Evolutionary conservation across 1,140 invertebrate species (phyloP).

Genomic region (Euwallacea fornicatus): DNA sequence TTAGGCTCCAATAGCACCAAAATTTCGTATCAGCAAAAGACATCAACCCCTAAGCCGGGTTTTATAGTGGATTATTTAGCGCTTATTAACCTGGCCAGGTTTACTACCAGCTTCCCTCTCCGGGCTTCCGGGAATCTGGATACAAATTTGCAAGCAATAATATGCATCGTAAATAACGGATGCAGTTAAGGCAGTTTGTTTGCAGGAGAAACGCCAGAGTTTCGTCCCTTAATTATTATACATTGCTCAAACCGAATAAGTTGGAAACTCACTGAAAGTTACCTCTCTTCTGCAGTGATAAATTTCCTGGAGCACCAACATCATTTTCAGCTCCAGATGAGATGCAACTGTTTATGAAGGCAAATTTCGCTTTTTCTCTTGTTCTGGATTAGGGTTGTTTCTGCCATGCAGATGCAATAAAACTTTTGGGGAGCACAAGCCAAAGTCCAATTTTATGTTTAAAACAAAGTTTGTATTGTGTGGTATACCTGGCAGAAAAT

Average conservation of each 20-base stretch:
- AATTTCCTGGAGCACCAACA: slow-evolving; percentile 9
- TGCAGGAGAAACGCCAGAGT: not conserved
- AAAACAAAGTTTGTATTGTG: slow-evolving; percentile 3
- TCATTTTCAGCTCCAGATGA: slow-evolving; percentile 1
- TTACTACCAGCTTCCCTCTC: not conserved
- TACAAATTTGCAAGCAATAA: slow-evolving; percentile 27
- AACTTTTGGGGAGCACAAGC: too few species aligned
- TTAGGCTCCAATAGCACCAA: slow-evolving; percentile 2
- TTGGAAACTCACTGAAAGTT: slow-evolving; percentile 22
- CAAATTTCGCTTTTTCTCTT: too few species aligned
- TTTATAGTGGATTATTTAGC: slow-evolving; percentile 15
- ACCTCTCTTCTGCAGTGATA: slow-evolving; percentile 4
- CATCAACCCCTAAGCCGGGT: not conserved
- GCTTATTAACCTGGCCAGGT: slow-evolving; percentile 8
- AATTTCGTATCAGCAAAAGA: not conserved
- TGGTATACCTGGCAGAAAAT: not conserved
- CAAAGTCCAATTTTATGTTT: slow-evolving; percentile 10
- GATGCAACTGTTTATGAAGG: not conserved
- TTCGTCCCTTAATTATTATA: slow-evolving; percentile 25
- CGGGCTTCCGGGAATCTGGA: slow-evolving; percentile 3
- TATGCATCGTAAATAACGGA: slow-evolving; percentile 21
- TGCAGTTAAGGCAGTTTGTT: slow-evolving; percentile 22
- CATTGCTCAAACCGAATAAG: slow-evolving; percentile 26
- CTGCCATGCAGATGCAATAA: too few species aligned
- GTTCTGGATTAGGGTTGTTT: too few species aligned